These are phyloP conservation scores for Campoplex capitator DNA, from an alignment of 2,888 invertebrate genomes.

Conservation along the genomic window DNA sequence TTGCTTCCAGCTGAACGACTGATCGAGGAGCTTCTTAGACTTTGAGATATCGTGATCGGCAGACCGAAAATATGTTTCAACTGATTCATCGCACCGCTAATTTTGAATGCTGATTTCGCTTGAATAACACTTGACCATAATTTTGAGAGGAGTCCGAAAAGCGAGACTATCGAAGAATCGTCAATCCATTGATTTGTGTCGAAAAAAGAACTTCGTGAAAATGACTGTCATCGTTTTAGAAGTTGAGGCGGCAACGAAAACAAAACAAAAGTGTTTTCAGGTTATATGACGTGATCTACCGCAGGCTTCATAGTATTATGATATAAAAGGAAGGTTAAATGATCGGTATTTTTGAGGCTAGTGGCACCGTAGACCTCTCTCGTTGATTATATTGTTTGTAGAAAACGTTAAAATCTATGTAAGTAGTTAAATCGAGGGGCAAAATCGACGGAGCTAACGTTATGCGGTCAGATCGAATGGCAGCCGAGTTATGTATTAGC, in stretches of 20 bases:
- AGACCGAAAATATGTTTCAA: conserved; percentile 74
- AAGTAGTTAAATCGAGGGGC: conserved; percentile 23
- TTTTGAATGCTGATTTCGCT: neutral
- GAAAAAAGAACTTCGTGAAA: conserved; percentile 23
- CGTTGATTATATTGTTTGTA: conserved; percentile 60
- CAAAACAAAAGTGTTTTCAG: conserved; percentile 34
- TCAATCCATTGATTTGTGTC: conserved; percentile 21
- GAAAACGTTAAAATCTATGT: conserved; percentile 3
- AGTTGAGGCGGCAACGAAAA: neutral
- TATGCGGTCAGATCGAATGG: conserved; percentile 58
- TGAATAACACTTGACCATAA: conserved; percentile 56
- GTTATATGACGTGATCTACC: conserved; percentile 24
- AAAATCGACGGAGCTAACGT: conserved; percentile 57
- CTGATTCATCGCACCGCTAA: conserved; percentile 73
- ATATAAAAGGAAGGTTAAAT: neutral
- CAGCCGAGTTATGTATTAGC: conserved; percentile 61
- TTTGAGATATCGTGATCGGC: conserved; percentile 63
- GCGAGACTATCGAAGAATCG: conserved; percentile 20
- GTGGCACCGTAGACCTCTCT: conserved; percentile 54
- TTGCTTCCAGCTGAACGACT: conserved; percentile 54
- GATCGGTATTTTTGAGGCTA: conserved; percentile 13
- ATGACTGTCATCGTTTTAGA: conserved; percentile 36
- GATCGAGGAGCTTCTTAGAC: conserved; percentile 40
- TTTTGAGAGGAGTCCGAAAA: conserved; percentile 48
- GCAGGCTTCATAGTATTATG: conserved; percentile 38